phyloP scores from a whole-genome alignment of 1,140 invertebrate genomes.

The Pararge aegeria region DNA sequence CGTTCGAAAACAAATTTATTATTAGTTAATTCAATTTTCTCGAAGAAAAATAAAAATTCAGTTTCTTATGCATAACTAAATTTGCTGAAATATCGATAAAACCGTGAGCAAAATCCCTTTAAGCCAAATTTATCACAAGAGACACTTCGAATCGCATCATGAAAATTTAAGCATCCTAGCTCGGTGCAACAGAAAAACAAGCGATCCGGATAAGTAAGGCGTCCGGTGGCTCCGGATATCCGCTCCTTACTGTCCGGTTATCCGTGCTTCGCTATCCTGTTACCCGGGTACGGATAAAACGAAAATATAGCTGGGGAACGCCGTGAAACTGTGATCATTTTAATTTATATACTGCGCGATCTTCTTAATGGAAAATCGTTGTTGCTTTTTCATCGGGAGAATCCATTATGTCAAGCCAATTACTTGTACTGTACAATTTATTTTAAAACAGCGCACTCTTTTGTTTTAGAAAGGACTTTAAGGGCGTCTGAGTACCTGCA shows the following conservation, averaged over 20 bases:
- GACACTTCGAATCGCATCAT: background rate
- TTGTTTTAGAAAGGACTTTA: background rate
- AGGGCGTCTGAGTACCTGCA: background rate
- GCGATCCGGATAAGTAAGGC: conserved; percentile 25
- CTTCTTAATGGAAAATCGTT: conserved; percentile 18
- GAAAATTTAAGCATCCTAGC: conserved; percentile 6
- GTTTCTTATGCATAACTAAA: too few species aligned
- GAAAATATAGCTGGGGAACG: conserved; percentile 25
- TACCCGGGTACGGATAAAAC: conserved; percentile 18
- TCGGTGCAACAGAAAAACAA: conserved; percentile 25
- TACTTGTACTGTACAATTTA: conserved; percentile 2
- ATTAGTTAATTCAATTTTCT: too few species aligned
- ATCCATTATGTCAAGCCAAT: conserved; percentile 9
- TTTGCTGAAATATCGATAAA: background rate
- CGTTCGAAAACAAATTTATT: too few species aligned
- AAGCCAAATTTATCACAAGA: background rate
- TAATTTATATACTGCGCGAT: conserved; percentile 24
- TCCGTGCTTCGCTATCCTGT: conserved; percentile 13
- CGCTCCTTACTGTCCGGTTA: conserved; percentile 31
- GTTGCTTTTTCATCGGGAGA: conserved; percentile 17
- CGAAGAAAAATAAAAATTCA: too few species aligned
- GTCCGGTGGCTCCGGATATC: conserved; percentile 24
- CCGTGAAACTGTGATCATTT: conserved; percentile 18
- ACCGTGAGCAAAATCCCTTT: background rate
- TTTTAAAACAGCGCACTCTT: background rate